phyloP scores from a whole-genome alignment of 2,797 vertebrate species.

The Tinamus major region DNA sequence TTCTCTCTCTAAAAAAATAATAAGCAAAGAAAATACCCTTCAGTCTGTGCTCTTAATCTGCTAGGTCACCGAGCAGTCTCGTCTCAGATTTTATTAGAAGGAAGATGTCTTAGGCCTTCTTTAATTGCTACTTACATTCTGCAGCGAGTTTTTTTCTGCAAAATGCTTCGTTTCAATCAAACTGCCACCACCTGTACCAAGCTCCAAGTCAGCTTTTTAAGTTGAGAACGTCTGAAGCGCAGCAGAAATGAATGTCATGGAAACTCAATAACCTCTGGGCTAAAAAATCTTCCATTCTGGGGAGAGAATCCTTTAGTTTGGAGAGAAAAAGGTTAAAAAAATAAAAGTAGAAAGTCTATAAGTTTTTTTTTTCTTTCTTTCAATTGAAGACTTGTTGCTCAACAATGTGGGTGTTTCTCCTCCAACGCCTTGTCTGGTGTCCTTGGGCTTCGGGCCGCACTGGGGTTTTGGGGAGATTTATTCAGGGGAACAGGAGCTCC shows the following conservation, averaged over 20 bases:
- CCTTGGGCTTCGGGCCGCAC: neutral
- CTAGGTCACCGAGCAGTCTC: neutral
- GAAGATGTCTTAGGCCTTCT: neutral
- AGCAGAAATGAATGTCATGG: neutral
- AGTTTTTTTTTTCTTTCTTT: neutral
- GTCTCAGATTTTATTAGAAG: slow-evolving; percentile 17
- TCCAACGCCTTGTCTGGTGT: neutral
- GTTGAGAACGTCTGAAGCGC: slow-evolving; percentile 28
- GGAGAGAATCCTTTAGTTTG: neutral
- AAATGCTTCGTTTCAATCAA: slow-evolving; percentile 54
- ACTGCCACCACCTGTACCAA: neutral
- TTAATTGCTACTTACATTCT: slow-evolving; percentile 57
- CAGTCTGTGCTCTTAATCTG: neutral
- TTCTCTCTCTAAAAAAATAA: neutral
- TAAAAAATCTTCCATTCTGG: neutral
- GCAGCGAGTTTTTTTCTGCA: slow-evolving; percentile 27
- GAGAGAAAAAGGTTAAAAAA: neutral
- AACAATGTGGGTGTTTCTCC: neutral
- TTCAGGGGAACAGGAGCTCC: neutral
- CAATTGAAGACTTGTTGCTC: neutral
- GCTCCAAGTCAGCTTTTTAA: neutral
- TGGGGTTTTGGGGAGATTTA: neutral
- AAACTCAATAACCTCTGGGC: slow-evolving; percentile 16
- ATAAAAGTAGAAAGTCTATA: too few species aligned
- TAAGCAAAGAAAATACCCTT: neutral